Evolutionary conservation across 2,888 invertebrate species (phyloP), one percentile per base, ranked within the genome.

Genomic region (Stegana nigrithorax): DNA sequence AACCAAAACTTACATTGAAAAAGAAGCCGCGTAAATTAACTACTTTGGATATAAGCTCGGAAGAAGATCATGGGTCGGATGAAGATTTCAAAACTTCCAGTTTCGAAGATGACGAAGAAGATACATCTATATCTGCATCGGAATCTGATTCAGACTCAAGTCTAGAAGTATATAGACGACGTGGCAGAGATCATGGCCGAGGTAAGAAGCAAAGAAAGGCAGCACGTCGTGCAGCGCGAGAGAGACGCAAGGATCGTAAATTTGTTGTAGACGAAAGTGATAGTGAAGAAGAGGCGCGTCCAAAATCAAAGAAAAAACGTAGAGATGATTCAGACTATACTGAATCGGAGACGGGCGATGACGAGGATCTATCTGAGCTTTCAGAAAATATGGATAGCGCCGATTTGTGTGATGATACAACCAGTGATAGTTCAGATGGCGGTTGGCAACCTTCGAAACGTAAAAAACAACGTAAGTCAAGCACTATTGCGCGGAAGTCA

Each of bases 31-130:
- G 93, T 26, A 92, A 93, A 73, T 84, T 95, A 45, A 94, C 94
- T 80, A 92, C 92, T 53, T 86, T 95, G 58, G 93, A 95, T 73
- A 90, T 92, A n/a, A 90, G 91, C 45, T 93, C 93, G 42, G 92
- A 93, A 80, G 84, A 83, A 45, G 93, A 94, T 69, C 93, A 94
- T 83, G 91, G 89, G 62, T 93, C 93, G 0, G 96, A 96, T 79
- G 96, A 96, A 83, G 97, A 97, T 85, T 97, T 96, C 81, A 93
- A 94, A 81, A 94, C 84, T 0, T 84, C 94, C 44, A 91, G 92
- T 0, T 81, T 82, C 68, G 83, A 83, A 12, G 75, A 84, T 14
- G 88, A 87, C 1, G 88, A 87, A 2, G 90, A 90, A 29, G 83
- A 84, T 3, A 78, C 73, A 4, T 82, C 83, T 4, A 83, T 83